Percentiles rank a stretch among this genome's conserved stretches.
Conservation (phyloP, 2,888 invertebrate genomes). For the Cephus sareptanus region DNA sequence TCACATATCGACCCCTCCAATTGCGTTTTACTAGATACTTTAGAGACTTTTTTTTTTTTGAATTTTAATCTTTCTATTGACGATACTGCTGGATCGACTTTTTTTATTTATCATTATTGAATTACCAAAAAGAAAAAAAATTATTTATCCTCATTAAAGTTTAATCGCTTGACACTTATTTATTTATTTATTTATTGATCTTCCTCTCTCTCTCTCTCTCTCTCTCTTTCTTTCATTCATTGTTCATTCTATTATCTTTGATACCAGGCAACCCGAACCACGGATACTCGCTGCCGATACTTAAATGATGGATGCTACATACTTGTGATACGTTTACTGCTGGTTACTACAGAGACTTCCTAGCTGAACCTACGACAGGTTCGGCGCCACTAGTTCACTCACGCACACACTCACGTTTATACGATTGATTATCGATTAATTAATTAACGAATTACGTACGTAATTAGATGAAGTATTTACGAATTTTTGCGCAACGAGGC, state of each 20-base stretch:
- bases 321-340: slow-evolving; percentile 67
- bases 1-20: too few species aligned
- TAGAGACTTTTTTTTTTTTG: not conserved
- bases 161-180: not conserved
- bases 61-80: not conserved
- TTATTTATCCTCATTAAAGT: not conserved
- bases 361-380: slow-evolving; percentile 49
- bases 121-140: not conserved
- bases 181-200: not conserved
- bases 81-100: not conserved
- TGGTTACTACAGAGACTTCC: slow-evolving; percentile 67
- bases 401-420: slow-evolving; percentile 65
- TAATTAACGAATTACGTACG: slow-evolving; percentile 53
- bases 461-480: slow-evolving; percentile 24
- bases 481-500: slow-evolving; percentile 58
- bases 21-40: too few species aligned
- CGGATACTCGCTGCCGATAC: slow-evolving; percentile 47
- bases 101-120: too few species aligned
- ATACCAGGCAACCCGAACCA: slow-evolving; percentile 27
- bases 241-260: not conserved
- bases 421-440: slow-evolving; percentile 59
- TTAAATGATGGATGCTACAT: slow-evolving; percentile 64
- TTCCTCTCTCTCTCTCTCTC: not conserved
- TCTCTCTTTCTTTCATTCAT: too few species aligned
- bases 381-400: slow-evolving; percentile 66